phyloP scores from a whole-genome alignment of 2,888 invertebrate genomes.

The Temnothorax ravouxi region DNA sequence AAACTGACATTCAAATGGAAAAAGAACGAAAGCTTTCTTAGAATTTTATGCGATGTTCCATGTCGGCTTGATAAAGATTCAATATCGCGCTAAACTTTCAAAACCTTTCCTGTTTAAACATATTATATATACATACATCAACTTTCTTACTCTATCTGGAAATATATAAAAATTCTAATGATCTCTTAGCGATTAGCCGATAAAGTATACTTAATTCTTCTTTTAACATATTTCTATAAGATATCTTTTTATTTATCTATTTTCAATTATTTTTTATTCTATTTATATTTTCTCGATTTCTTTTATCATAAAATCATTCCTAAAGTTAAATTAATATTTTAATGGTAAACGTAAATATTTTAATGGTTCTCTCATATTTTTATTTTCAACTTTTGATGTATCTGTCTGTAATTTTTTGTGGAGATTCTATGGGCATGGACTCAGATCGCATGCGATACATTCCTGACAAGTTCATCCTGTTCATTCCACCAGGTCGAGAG shows the following conservation, averaged over 20 bases:
- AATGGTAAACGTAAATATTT: background rate
- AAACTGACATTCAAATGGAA: slow-evolving; percentile 33
- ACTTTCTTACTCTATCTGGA: background rate
- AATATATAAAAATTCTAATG: slow-evolving; percentile 12
- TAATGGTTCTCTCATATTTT: background rate
- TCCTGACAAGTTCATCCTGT: slow-evolving; percentile 40
- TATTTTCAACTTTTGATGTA: background rate
- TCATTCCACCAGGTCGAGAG: slow-evolving; percentile 36
- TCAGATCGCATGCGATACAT: background rate
- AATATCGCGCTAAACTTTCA: background rate
- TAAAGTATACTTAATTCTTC: background rate
- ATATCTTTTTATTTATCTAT: background rate
- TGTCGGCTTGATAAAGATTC: slow-evolving; percentile 8
- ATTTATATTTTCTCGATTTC: background rate
- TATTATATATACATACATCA: background rate
- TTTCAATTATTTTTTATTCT: background rate
- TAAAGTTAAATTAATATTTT: slow-evolving; percentile 21
- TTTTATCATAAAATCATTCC: background rate
- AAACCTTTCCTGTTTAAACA: background rate
- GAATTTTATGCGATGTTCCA: background rate
- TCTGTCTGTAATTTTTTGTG: background rate
- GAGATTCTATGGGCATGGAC: background rate
- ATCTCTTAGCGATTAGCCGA: background rate
- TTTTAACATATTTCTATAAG: background rate
- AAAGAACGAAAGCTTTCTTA: background rate